Evolutionary conservation across 23 tunicate species (phyloP), one percentile per base, ranked within the genome.

Genomic region (Aplidium turbinatum): DNA sequence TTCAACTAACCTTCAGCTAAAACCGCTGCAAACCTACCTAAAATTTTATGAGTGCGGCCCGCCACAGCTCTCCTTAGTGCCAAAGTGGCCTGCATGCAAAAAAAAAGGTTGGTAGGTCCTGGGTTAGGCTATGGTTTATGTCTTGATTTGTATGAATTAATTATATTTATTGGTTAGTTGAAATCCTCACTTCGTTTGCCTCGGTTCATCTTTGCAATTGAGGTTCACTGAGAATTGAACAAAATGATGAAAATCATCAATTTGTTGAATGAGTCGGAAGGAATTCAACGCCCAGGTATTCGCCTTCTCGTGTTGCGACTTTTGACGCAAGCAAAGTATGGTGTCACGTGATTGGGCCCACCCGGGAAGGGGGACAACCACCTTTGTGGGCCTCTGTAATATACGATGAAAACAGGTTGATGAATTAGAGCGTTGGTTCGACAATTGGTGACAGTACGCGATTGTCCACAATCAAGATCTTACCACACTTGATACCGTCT

Each of bases 241-340:
- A 34, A 70, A 81, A 70, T 88, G 47, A 31, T 88, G 82, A 35
- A n/a, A 33, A 18, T 50, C 32, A 24, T 7, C 35, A 21, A 33
- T 62, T 48, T 78, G 26, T 50, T 76, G 75, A 19, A 82, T 29
- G 56, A 88, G 56, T 11, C 65, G 62, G 51, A 88, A 60, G n/a
- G 87, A 68, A 32, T 77, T 84, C 19, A 88, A 25, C 31, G 89
- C 96, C 96, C 96, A 88, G 11, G 76, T 80, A 38, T 82, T 61
- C 7, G 0, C 21, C 7, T 26, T 5, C 1, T 56, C 83, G 1
- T 40, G 39, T 35, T 82, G 67, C 0, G 27, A 25, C 5, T n/a
- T 30, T 58, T 88, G 96, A 21, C 63, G 73, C 25, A 88, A 70
- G 45, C 96, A 88, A 4, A 88, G 45, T 19, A 23, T 46, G 4